A percentile compares a stretch with the other conserved stretches of the same genome.
phyloP scores from a whole-genome alignment of 1,140 invertebrate species.

The Chymomyza costata region DNA sequence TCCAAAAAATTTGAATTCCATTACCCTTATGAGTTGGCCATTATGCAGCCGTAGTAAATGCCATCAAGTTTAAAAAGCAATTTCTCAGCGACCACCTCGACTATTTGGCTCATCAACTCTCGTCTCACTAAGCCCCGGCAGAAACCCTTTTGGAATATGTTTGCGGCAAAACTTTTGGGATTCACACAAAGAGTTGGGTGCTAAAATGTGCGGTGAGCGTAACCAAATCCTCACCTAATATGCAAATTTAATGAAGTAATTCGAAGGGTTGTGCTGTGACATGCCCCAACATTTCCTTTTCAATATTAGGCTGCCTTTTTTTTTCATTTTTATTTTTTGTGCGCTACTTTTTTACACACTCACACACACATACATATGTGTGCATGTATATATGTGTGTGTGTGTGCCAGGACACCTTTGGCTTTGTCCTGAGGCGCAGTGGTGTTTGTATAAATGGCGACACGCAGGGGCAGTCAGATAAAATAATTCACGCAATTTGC shows the following conservation, averaged over 20 bases:
- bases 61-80: no score
- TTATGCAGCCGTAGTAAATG: no score
- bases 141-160: no score
- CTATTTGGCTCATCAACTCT: no score
- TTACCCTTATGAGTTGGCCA: no score
- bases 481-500: conserved; percentile 69
- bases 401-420: background rate
- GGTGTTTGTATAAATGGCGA: background rate
- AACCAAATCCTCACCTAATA: conserved; percentile 68
- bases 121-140: no score
- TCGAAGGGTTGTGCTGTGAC: conserved; percentile 46
- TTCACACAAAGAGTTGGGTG: no score
- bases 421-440: background rate
- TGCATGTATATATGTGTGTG: background rate
- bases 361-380: background rate
- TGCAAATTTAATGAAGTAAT: conserved; percentile 74
- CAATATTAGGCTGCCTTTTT: conserved; percentile 38
- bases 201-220: conserved; percentile 10
- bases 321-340: conserved; percentile 16
- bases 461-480: conserved; percentile 19
- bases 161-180: no score
- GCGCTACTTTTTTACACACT: conserved; percentile 37
- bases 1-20: no score
- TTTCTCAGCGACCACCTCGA: no score
- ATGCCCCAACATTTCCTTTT: conserved; percentile 43